Conservation (phyloP, 2,888 invertebrate species). For the Drosophila prostipennis region DNA sequence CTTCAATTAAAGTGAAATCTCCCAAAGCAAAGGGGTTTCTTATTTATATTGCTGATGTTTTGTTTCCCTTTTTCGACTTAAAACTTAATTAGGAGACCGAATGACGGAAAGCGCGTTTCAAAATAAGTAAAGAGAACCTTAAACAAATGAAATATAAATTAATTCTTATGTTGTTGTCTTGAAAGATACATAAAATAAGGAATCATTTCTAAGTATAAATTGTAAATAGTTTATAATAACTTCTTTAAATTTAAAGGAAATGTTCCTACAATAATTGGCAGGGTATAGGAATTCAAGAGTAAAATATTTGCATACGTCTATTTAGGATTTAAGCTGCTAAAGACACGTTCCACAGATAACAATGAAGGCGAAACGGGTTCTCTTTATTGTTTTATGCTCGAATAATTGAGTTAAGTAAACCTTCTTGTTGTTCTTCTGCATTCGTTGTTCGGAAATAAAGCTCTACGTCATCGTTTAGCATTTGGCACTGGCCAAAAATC, state of each 20-base stretch:
- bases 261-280: no score
- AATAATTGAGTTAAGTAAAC: slow-evolving; percentile 65
- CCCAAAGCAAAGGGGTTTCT: slow-evolving; percentile 1
- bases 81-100: slow-evolving; percentile 11
- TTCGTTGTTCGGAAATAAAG: slow-evolving; percentile 48
- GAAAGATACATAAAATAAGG: not conserved
- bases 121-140: not conserved
- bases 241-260: not conserved
- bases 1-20: slow-evolving; percentile 31
- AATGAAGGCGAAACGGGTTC: slow-evolving; percentile 57
- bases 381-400: slow-evolving; percentile 34
- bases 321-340: slow-evolving; percentile 17
- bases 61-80: not conserved
- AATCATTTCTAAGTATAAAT: not conserved
- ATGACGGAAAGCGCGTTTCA: not conserved
- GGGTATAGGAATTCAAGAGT: slow-evolving; percentile 14
- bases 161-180: not conserved
- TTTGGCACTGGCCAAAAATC: slow-evolving; percentile 19
- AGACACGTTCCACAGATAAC: slow-evolving; percentile 48
- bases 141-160: not conserved
- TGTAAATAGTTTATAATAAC: not conserved
- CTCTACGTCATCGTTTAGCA: slow-evolving; percentile 61
- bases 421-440: slow-evolving; percentile 15
- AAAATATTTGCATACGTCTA: slow-evolving; percentile 24
- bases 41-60: slow-evolving; percentile 1